Percentiles rank a stretch among this genome's conserved stretches.
These are phyloP conservation scores for Augiades crinisus DNA, from an alignment of 2,888 invertebrate species.

Conservation along the genomic window DNA sequence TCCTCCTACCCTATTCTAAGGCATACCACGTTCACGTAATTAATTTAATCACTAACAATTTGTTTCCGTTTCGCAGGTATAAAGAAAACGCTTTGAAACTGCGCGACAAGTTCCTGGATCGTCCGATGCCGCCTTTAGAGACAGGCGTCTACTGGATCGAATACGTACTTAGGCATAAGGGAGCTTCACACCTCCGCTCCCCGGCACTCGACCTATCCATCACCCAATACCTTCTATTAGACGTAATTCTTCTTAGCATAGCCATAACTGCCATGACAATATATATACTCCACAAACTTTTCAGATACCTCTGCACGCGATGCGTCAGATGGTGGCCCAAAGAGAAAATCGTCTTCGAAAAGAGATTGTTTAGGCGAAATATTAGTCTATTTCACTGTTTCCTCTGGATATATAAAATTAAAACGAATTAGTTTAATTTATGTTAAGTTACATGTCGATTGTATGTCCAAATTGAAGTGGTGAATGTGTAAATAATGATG, in stretches of 20 bases:
- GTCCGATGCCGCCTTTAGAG: conserved; percentile 80
- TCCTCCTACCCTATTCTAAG: too few species aligned
- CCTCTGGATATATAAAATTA: conserved; percentile 66
- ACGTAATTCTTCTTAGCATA: conserved; percentile 59
- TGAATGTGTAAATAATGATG: conserved; percentile 59
- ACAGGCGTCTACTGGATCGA: conserved; percentile 85
- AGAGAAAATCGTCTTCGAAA: conserved; percentile 59
- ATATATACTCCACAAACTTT: conserved; percentile 61
- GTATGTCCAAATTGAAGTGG: conserved; percentile 6
- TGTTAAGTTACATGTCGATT: conserved; percentile 19
- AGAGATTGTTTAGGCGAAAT: conserved; percentile 59
- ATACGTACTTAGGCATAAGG: conserved; percentile 81
- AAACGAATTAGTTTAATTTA: conserved; percentile 53
- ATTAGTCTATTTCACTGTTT: conserved; percentile 59
- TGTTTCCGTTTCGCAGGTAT: conserved; percentile 63
- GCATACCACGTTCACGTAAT: too few species aligned
- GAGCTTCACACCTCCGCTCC: conserved; percentile 75
- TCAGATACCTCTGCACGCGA: conserved; percentile 64
- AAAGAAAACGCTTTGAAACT: conserved; percentile 69
- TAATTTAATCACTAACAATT: not conserved
- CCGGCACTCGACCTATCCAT: conserved; percentile 70
- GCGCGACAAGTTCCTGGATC: conserved; percentile 77
- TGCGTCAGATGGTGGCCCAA: conserved; percentile 70
- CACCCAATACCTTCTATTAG: conserved; percentile 70
- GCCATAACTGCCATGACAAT: conserved; percentile 48